phyloP scores from a whole-genome alignment of 2,797 vertebrate genomes.

The Parotocinclus haroldoi region DNA sequence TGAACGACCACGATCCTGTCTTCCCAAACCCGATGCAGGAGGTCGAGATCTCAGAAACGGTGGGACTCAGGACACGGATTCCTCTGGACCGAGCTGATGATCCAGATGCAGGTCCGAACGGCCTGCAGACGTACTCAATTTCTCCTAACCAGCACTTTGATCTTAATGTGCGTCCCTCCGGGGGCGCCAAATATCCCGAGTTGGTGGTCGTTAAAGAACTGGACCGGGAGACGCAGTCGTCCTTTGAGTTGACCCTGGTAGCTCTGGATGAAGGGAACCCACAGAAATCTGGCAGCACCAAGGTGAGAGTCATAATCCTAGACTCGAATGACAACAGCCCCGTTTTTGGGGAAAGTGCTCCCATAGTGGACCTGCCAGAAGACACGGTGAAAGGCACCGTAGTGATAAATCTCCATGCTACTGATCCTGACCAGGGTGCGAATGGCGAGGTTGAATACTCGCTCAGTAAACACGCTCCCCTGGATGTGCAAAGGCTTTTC shows the following conservation, averaged over 20 bases:
- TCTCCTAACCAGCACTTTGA: constrained; percentile 83
- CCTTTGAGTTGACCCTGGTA: constrained; percentile 75
- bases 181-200: constrained; percentile 79
- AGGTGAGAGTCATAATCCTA: constrained; percentile 79
- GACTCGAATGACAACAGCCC: constrained; percentile 95
- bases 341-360: constrained; percentile 75
- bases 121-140: constrained; percentile 78
- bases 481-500: constrained; percentile 77
- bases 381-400: constrained; percentile 76
- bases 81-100: constrained; percentile 85
- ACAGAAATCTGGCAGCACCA: constrained; percentile 80
- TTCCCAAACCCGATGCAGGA: constrained; percentile 80
- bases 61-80: constrained; percentile 78
- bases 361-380: constrained; percentile 78
- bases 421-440: constrained; percentile 85
- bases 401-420: constrained; percentile 80
- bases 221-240: constrained; percentile 81
- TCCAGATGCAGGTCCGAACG: constrained; percentile 76
- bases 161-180: constrained; percentile 76
- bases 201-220: constrained; percentile 85
- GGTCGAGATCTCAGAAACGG: constrained; percentile 88
- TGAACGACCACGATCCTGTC: constrained; percentile 84
- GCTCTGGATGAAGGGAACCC: constrained; percentile 86
- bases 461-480: constrained; percentile 77
- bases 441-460: constrained; percentile 89